Evolutionary conservation across 2,113 vertebrate genomes (phyloP).

Genomic region (Phaethornis superciliosus): DNA sequence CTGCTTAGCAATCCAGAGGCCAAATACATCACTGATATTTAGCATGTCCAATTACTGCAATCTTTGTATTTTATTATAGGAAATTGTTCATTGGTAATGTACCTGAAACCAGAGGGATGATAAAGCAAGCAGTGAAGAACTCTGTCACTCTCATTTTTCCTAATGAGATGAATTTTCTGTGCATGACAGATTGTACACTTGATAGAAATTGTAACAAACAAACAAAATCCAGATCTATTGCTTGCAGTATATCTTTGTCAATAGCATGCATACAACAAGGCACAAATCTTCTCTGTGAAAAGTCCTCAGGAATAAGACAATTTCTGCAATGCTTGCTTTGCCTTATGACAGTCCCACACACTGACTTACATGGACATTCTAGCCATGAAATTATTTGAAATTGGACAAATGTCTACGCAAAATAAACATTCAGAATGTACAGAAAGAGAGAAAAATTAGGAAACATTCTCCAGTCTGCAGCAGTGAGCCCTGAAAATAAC

Average conservation of each 20-base stretch:
- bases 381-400: conserved; percentile 32
- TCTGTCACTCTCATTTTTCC: conserved; percentile 7
- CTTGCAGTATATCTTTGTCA: background rate
- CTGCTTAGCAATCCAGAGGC: conserved; percentile 21
- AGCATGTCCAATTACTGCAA: conserved; percentile 18
- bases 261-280: background rate
- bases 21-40: conserved; percentile 1
- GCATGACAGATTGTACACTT: background rate
- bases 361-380: background rate
- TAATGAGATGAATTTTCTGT: conserved; percentile 11
- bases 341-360: background rate
- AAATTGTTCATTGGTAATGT: background rate
- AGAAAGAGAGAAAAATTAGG: background rate
- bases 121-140: background rate
- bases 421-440: background rate
- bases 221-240: background rate
- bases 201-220: background rate
- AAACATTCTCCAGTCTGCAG: conserved; percentile 1
- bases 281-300: background rate
- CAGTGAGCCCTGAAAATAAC: conserved; percentile 8
- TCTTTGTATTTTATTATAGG: conserved; percentile 7
- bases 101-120: conserved; percentile 18
- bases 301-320: background rate
- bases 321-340: background rate
- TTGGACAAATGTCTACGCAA: background rate